A percentile compares a stretch with the other conserved stretches of the same genome.
phyloP scores from a whole-genome alignment of 2,797 vertebrate species.

The Takifugu rubripes region DNA sequence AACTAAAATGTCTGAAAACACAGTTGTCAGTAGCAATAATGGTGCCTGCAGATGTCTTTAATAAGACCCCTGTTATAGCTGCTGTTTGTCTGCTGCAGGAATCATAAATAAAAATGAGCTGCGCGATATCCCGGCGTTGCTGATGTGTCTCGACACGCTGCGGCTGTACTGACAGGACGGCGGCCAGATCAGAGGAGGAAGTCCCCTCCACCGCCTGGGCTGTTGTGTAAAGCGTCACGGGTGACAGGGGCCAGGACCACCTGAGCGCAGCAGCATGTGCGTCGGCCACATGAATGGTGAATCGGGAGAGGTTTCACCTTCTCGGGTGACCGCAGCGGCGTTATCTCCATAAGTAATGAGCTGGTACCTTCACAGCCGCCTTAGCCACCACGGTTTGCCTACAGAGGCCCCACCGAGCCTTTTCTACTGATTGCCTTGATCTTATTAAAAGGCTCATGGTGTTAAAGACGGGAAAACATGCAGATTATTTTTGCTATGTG shows the following conservation, averaged over 20 bases:
- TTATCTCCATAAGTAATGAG: conserved; percentile 55
- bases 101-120: no score
- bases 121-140: no score
- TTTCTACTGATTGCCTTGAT: conserved; percentile 49
- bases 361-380: conserved; percentile 9
- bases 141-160: neutral
- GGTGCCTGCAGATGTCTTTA: no score
- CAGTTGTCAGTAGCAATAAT: no score
- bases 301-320: conserved; percentile 18
- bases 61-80: no score
- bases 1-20: no score
- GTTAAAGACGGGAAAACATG: conserved; percentile 49
- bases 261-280: conserved; percentile 57
- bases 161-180: neutral
- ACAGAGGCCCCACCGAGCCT: conserved; percentile 23
- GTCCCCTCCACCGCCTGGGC: conserved; percentile 45
- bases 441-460: conserved; percentile 48
- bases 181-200: conserved; percentile 41
- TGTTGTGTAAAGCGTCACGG: conserved; percentile 63
- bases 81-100: no score
- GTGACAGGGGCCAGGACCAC: conserved; percentile 51
- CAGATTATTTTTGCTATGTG: conserved; percentile 42
- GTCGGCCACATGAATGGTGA: conserved; percentile 35
- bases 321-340: conserved; percentile 31
- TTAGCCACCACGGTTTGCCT: conserved; percentile 11